phyloP scores from a whole-genome alignment of 2,888 invertebrate species.

The Norana najaformis region DNA sequence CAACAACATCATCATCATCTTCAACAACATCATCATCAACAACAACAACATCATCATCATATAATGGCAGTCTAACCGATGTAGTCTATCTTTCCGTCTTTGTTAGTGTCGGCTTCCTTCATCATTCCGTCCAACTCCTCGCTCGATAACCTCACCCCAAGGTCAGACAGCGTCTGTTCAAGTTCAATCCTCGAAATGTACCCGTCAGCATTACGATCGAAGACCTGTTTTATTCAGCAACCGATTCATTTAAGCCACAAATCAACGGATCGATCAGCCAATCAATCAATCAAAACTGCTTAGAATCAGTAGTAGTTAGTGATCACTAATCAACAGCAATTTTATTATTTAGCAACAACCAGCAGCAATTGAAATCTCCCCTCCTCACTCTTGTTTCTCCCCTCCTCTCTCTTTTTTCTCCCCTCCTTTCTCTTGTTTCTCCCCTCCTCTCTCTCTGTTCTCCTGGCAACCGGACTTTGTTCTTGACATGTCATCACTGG shows the following conservation, averaged over 20 bases:
- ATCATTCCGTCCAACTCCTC: constrained; percentile 37
- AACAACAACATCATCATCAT: too few species aligned
- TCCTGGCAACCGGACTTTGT: too few species aligned
- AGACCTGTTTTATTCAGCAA: constrained; percentile 31
- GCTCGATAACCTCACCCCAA: constrained; percentile 34
- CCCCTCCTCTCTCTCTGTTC: too few species aligned
- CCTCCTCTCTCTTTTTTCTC: too few species aligned
- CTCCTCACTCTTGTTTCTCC: too few species aligned
- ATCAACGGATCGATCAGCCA: background rate
- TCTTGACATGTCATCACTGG: too few species aligned
- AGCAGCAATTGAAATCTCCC: too few species aligned
- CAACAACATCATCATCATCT: too few species aligned
- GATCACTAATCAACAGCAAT: background rate
- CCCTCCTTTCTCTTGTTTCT: too few species aligned
- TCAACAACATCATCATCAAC: too few species aligned
- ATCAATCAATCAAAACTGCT: background rate
- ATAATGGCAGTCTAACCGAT: constrained; percentile 29
- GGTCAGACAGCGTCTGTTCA: constrained; percentile 34
- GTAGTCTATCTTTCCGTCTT: constrained; percentile 40
- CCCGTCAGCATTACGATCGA: constrained; percentile 38
- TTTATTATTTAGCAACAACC: background rate
- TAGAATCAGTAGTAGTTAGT: background rate
- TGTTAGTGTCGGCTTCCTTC: constrained; percentile 38
- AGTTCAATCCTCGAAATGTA: constrained; percentile 34
- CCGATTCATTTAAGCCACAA: background rate